Base-by-base conservation (phyloP, 2,888 invertebrate genomes). In the Acleris holmiana region DNA sequence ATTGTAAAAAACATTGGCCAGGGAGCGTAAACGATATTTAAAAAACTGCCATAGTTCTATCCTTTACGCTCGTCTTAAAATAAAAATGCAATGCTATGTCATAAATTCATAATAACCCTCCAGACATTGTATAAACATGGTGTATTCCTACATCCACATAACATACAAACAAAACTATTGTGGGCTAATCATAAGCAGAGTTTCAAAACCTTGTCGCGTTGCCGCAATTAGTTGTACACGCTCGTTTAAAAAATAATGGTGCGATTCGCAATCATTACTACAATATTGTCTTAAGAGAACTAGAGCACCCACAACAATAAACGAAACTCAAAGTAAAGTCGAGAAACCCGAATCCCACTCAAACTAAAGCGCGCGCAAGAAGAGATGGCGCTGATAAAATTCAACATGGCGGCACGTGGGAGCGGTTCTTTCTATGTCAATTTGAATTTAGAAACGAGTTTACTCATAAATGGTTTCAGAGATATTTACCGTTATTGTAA, bases 381-480 rank as follows among this genome's bases (percentile, higher is more conserved):
- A 72, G 77, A 76, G 76, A 79, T 81, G 76, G 73, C 63, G 54
- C 61, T 60, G 77, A 80, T 76, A 76, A 71, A 61, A 68, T 61
- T 66, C 60, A 67, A 82, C 72, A 78, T 77, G 77, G 73, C 68
- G 57, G 67, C 73, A 74, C 76, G 82, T 83, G 86, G 75, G 84
- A 83, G 78, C 69, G 50, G 80, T 84, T 82, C 57, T 83, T 82
- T 86, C 83, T 83, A 80, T 86, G 84, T 83, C 84, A 85, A 79
- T 78, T 76, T 70, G 75, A 76, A 71, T 78, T 79, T 80, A 78
- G 71, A 79, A 86, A 84, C 82, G 77, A 79, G 81, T 78, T 76
- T 71, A 72, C 68, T 71, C 67, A 73, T 72, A 76, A 72, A 71
- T 72, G 54, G 54, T 78, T 79, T 76, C 69, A 71, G 72, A 71